These are phyloP conservation scores for Coecobrya sp. DNA, from an alignment of 2,888 invertebrate genomes.

Conservation along the genomic window DNA sequence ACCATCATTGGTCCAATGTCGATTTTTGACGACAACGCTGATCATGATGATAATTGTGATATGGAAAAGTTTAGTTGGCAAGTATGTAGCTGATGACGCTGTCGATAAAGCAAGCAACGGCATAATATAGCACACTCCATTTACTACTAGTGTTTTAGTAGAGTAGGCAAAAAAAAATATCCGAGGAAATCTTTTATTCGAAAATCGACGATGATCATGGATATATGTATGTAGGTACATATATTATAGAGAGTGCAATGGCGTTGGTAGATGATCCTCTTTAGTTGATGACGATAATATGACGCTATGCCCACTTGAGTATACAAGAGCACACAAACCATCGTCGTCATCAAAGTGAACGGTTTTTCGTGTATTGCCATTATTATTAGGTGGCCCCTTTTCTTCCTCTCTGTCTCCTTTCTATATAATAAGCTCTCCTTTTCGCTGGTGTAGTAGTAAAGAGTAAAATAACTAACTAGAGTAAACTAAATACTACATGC, in stretches of 20 bases:
- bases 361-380: conserved; percentile 43
- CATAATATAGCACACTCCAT: conserved; percentile 22
- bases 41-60: background rate
- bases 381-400: conserved; percentile 40
- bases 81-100: background rate
- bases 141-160: conserved; percentile 15
- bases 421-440: background rate
- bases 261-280: conserved; percentile 23
- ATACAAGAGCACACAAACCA: conserved; percentile 24
- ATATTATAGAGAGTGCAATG: too few species aligned
- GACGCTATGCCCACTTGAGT: conserved; percentile 68
- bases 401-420: background rate
- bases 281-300: conserved; percentile 24
- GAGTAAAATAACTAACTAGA: conserved; percentile 44
- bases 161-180: background rate
- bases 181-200: background rate
- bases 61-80: conserved; percentile 1
- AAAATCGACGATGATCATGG: conserved; percentile 10
- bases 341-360: conserved; percentile 34
- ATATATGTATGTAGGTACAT: background rate
- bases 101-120: conserved; percentile 19
- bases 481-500: conserved; percentile 25
- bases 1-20: background rate
- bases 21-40: background rate
- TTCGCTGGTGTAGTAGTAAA: background rate